These are phyloP conservation scores for Zoroaster sp. DNA, from an alignment of 53 echinoderm and acorn worm genomes.

Conservation along the genomic window DNA sequence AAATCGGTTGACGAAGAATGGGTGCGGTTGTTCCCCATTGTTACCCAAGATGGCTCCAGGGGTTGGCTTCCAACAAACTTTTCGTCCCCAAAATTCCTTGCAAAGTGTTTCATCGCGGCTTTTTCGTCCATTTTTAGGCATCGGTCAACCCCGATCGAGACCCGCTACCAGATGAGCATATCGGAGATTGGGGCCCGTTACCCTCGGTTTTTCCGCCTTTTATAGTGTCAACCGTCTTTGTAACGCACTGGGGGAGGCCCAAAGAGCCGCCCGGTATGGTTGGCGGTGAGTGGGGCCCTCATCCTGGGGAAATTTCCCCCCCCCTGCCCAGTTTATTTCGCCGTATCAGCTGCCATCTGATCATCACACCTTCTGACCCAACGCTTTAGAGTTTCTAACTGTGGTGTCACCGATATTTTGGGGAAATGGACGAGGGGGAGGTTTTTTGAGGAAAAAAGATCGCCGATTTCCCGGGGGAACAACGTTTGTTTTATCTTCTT, in stretches of 20 bases:
- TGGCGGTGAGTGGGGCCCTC: conserved; percentile 55
- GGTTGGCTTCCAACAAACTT: neutral
- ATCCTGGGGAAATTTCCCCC: conserved; percentile 47
- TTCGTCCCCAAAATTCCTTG: conserved; percentile 25
- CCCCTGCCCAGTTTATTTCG: conserved; percentile 68
- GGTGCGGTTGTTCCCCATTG: neutral
- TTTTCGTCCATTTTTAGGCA: neutral
- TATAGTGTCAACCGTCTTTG: conserved; percentile 58
- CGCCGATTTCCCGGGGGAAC: conserved; percentile 24
- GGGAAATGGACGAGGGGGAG: neutral
- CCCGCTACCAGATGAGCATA: conserved; percentile 50
- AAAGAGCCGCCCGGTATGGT: conserved; percentile 75
- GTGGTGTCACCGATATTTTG: no score
- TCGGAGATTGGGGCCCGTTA: conserved; percentile 62
- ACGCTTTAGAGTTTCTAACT: neutral
- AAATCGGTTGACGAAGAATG: neutral
- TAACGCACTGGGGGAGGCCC: conserved; percentile 75
- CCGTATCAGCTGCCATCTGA: conserved; percentile 30
- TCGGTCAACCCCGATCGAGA: conserved; percentile 30
- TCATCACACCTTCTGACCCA: neutral
- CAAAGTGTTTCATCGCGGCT: neutral
- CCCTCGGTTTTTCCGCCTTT: conserved; percentile 54
- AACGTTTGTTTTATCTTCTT: conserved; percentile 64
- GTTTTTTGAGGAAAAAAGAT: neutral
- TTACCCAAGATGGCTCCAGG: conserved; percentile 28